Conservation (phyloP, 92 coral and sea anemone genomes). For the Muricea muricata region DNA sequence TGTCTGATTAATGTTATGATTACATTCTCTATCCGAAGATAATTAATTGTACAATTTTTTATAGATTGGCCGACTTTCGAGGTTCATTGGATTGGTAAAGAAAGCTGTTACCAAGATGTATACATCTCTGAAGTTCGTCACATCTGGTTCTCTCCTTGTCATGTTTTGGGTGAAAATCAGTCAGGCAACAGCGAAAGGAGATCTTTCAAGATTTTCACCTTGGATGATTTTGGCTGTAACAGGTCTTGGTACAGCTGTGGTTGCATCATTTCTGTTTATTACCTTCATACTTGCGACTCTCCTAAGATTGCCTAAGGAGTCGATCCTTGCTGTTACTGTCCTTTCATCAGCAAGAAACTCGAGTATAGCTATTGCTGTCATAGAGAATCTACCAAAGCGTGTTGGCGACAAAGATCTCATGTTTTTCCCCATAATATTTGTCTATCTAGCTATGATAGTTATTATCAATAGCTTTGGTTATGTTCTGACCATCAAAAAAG, state of each 20-base stretch:
- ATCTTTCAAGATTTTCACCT: no score
- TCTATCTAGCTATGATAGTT: not conserved
- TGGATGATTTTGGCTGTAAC: no score
- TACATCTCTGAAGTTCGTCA: not conserved
- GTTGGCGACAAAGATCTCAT: slow-evolving; percentile 6
- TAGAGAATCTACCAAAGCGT: not conserved
- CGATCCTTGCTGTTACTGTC: not conserved
- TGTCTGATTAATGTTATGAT: no score
- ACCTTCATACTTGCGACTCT: not conserved
- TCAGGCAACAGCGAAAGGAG: not conserved
- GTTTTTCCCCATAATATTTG: not conserved
- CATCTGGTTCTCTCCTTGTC: no score
- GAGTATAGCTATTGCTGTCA: slow-evolving; percentile 9
- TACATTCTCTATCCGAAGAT: no score
- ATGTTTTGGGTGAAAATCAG: slow-evolving; percentile 13
- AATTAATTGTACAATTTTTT: no score
- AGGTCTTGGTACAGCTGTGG: no score
- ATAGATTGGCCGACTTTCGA: not conserved
- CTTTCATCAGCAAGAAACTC: no score
- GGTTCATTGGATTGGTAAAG: not conserved
- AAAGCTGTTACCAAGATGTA: not conserved
- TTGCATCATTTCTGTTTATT: no score
- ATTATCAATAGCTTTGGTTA: not conserved
- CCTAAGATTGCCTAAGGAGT: not conserved
- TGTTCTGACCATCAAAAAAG: not conserved